phyloP scores from a whole-genome alignment of 2,888 invertebrate species.

The Aspidiotus rigidus region DNA sequence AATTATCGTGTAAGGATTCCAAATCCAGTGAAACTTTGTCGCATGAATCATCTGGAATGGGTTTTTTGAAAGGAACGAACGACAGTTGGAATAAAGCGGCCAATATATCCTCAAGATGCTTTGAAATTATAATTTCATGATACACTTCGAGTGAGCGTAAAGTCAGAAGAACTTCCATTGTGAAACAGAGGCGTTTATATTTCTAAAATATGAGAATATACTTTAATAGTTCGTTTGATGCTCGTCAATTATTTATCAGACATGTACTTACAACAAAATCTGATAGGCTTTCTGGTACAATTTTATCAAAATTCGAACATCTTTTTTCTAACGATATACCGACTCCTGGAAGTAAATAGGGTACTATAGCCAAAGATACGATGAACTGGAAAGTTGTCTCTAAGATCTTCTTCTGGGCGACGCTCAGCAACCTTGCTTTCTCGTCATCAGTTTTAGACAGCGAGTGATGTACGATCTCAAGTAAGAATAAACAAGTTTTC shows the following conservation, averaged over 20 bases:
- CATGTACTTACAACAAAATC: constrained; percentile 44
- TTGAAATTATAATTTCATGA: constrained; percentile 49
- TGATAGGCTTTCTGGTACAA: constrained; percentile 17
- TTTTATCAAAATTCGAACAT: constrained; percentile 19
- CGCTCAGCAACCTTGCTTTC: constrained; percentile 48
- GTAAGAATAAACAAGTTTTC: constrained; percentile 9
- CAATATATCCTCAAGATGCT: constrained; percentile 54
- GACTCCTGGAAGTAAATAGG: constrained; percentile 56
- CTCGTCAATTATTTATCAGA: not conserved
- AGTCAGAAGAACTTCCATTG: constrained; percentile 47
- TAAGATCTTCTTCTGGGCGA: constrained; percentile 57
- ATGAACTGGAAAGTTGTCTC: constrained; percentile 54
- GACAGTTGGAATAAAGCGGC: constrained; percentile 60
- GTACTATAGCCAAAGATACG: constrained; percentile 56
- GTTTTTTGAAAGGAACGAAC: constrained; percentile 57
- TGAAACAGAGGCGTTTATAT: constrained; percentile 44
- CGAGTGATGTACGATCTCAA: not conserved
- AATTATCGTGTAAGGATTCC: constrained; percentile 30
- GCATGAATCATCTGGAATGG: constrained; percentile 41
- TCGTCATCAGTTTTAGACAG: constrained; percentile 14
- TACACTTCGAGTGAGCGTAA: constrained; percentile 49
- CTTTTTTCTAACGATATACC: constrained; percentile 43
- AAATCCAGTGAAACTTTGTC: not conserved
- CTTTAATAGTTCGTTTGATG: not conserved
- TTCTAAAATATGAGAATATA: constrained; percentile 39